phyloP scores from a whole-genome alignment of 2,113 vertebrate genomes.

The Tamias sibiricus region DNA sequence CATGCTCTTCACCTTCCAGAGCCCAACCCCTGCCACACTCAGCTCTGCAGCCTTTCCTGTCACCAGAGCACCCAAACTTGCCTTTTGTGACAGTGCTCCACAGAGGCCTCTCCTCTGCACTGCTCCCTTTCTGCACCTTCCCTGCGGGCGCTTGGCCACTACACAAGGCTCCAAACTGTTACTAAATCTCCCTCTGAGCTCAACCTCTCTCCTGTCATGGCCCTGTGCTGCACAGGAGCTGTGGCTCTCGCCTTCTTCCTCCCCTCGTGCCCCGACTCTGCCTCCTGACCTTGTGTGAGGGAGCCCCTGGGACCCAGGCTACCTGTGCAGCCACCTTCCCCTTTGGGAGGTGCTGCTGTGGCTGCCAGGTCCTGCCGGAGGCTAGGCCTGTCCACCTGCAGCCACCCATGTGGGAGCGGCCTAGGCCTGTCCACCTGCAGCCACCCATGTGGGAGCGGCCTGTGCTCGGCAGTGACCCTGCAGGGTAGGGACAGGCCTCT shows the following conservation, averaged over 20 bases:
- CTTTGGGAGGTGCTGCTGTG: background rate
- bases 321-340: background rate
- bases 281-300: background rate
- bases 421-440: background rate
- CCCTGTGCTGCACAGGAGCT: too few relatives aligned
- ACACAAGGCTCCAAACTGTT: background rate
- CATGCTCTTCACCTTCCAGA: background rate
- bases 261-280: background rate
- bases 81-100: background rate
- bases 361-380: background rate
- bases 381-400: background rate
- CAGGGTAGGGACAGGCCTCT: background rate
- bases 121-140: background rate
- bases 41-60: background rate
- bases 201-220: background rate
- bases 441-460: background rate
- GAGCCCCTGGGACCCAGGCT: too few relatives aligned
- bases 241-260: too few relatives aligned
- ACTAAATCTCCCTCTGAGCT: background rate
- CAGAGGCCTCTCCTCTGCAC: too few relatives aligned
- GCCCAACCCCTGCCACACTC: background rate
- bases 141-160: background rate
- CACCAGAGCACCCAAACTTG: fast-evolving
- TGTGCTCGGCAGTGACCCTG: background rate
- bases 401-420: background rate